Conservation (phyloP, 2,888 invertebrate species). For the Papilio elwesi region DNA sequence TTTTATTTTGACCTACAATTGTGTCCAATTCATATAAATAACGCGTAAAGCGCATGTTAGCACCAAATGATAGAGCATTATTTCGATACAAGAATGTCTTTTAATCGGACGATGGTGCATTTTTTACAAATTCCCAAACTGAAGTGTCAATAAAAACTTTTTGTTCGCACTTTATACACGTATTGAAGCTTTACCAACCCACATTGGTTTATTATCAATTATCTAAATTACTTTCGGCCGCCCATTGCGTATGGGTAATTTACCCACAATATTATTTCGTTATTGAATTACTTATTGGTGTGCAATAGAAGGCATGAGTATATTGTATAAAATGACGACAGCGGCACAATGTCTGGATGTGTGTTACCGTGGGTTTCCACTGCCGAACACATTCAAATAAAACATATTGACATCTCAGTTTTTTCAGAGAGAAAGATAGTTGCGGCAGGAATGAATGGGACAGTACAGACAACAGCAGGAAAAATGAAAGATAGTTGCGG, state of each 20-base stretch:
- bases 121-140: too few relatives aligned
- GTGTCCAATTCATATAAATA: conserved; percentile 48
- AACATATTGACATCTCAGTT: too few relatives aligned
- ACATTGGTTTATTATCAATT: not conserved
- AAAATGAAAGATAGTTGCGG: too few relatives aligned
- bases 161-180: too few relatives aligned
- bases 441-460: too few relatives aligned
- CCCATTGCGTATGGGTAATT: not conserved
- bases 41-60: conserved; percentile 27
- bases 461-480: too few relatives aligned
- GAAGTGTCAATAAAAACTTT: too few relatives aligned
- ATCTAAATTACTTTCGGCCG: not conserved
- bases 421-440: too few relatives aligned
- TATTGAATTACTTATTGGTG: not conserved
- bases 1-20: conserved; percentile 49
- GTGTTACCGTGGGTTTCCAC: too few relatives aligned
- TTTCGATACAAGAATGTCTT: not conserved
- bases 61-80: not conserved
- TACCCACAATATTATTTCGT: not conserved
- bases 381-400: too few relatives aligned
- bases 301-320: not conserved
- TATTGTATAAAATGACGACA: not conserved
- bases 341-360: too few relatives aligned
- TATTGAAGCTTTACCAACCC: too few relatives aligned
- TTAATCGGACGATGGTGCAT: not conserved